Percentiles rank a stretch among this genome's conserved stretches.
phyloP scores from a whole-genome alignment of 2,797 vertebrate species.

The Falco concolor region DNA sequence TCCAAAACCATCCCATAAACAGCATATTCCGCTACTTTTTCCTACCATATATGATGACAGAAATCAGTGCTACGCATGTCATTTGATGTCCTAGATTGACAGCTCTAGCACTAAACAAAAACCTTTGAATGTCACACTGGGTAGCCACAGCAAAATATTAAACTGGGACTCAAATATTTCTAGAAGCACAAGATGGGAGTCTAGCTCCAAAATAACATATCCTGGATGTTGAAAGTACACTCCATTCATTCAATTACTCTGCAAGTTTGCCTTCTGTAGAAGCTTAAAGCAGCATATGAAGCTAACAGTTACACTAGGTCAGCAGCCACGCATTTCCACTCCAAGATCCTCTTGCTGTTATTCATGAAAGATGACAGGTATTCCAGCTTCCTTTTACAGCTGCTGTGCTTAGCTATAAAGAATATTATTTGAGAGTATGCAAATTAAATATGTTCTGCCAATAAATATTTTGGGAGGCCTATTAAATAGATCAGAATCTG shows the following conservation, averaged over 20 bases:
- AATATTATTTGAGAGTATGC: neutral
- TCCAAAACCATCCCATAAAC: neutral
- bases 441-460: neutral
- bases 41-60: neutral
- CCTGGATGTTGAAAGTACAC: neutral
- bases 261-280: neutral
- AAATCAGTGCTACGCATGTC: rapidly evolving
- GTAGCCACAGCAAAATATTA: neutral
- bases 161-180: neutral
- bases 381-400: neutral
- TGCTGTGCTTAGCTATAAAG: neutral
- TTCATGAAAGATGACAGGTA: neutral
- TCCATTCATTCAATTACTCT: neutral
- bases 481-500: neutral
- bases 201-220: neutral
- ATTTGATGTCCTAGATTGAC: neutral
- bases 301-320: neutral
- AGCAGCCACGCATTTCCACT: neutral
- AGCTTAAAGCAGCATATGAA: neutral
- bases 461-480: neutral
- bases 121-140: rapidly evolving
- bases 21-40: neutral
- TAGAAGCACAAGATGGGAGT: neutral
- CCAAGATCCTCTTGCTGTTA: neutral
- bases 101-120: neutral